Evolutionary conservation across 2,113 vertebrate species (phyloP), one percentile per base, ranked within the genome.

Genomic region (Arenaria interpres): DNA sequence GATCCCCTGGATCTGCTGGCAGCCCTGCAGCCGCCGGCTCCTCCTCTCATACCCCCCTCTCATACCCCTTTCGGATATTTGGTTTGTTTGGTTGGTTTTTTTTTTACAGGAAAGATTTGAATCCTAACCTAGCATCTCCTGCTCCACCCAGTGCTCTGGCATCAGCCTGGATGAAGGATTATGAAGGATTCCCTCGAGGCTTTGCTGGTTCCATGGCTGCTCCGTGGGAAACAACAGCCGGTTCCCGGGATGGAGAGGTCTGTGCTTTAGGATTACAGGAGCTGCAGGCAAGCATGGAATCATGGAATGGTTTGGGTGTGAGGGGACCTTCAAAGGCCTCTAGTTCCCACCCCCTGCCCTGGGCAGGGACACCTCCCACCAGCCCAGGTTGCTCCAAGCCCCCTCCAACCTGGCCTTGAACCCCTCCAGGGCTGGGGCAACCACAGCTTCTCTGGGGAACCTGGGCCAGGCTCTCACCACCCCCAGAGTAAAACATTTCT

Each of bases 21-120:
- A 67, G 33, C 54, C 67, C 73, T 46, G 59, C 50, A 39, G 76
- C 72, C 56, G 41, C 63, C 46, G 72, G 57, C 28, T n/a, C 30
- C 35, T 85, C 33, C 56, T 48, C 62, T 73, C 35, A n/a, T n/a
- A n/a, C n/a, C n/a, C n/a, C n/a, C n/a, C n/a, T n/a, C n/a, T n/a
- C n/a, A n/a, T n/a, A n/a, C n/a, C n/a, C n/a, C n/a, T n/a, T n/a
- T 41, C 0, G 1, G 53, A 28, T 28, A 18, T 48, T 66, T 74
- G 46, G 6, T 11, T 63, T 15, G 9, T 48, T 20, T 37, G 17
- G 4, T 43, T 43, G 13, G 15, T 17, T 4, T 37, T 28, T 64
- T 56, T 63, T 39, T 46, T 14, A 50, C 1, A 1, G 62, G 27
- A 37, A 72, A 62, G 39, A n/a, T 63, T 15, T 85, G 69, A 50